These are phyloP conservation scores for Phalanger gymnotis DNA, from an alignment of 2,797 vertebrate genomes.

Conservation along the genomic window DNA sequence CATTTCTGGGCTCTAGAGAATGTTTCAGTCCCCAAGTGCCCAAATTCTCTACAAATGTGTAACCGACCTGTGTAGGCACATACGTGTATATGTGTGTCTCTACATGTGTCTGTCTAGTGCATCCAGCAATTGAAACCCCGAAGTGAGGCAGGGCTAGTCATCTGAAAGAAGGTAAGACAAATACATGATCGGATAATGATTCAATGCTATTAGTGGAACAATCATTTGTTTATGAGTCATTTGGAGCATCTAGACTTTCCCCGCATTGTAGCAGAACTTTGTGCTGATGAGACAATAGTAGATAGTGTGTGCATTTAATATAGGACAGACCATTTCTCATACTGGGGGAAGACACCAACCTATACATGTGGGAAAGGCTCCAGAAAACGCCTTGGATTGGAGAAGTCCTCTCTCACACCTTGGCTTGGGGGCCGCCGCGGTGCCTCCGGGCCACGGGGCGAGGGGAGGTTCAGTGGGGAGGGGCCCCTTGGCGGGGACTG, in stretches of 20 bases:
- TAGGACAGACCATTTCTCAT: conserved; percentile 83
- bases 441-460: conserved; percentile 10
- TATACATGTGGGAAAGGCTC: conserved; percentile 29
- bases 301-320: conserved; percentile 89
- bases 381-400: not conserved
- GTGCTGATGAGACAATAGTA: conserved; percentile 93
- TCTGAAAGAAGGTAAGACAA: conserved; percentile 37
- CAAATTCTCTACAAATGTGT: conserved; percentile 34
- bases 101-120: conserved; percentile 46
- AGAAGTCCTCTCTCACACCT: not conserved
- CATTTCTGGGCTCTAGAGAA: not conserved
- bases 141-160: conserved; percentile 30
- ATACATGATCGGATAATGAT: conserved; percentile 56
- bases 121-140: not conserved
- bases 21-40: conserved; percentile 46
- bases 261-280: conserved; percentile 90
- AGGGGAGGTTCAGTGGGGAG: conserved; percentile 33
- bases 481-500: not conserved
- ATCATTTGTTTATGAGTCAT: conserved; percentile 75
- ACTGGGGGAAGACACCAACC: conserved; percentile 81
- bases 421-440: not conserved
- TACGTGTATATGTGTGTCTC: conserved; percentile 39
- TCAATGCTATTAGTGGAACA: conserved; percentile 57
- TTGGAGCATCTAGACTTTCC: conserved; percentile 81
- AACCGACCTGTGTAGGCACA: conserved; percentile 46